Evolutionary conservation across 2,797 vertebrate genomes (phyloP).

Genomic region (Meda fulgida): DNA sequence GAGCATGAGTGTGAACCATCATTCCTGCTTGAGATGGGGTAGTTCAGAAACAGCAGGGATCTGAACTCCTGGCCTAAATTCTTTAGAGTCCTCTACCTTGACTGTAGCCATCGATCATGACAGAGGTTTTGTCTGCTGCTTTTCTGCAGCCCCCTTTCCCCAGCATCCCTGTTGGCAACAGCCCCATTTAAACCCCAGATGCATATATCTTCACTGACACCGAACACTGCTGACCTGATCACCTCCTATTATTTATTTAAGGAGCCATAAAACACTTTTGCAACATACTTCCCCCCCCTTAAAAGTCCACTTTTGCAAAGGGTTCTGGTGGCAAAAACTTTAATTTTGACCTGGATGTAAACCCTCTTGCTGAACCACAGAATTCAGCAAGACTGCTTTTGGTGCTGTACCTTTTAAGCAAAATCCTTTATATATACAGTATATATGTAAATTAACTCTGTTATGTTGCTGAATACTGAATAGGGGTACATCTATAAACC

Average conservation of each 20-base stretch:
- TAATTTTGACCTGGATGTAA: background rate
- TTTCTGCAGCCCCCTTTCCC: slow-evolving; percentile 6
- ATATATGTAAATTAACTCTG: background rate
- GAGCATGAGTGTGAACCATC: slow-evolving; percentile 4
- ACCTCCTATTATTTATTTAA: slow-evolving; percentile 31
- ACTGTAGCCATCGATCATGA: slow-evolving; percentile 32
- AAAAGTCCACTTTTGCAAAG: background rate
- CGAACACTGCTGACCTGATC: slow-evolving; percentile 22
- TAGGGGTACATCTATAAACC: background rate
- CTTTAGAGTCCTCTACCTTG: background rate
- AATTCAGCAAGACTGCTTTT: background rate
- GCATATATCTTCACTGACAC: slow-evolving; percentile 48
- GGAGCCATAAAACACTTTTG: background rate
- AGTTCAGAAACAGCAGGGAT: slow-evolving; percentile 50
- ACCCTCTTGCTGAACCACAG: background rate
- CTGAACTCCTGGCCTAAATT: slow-evolving; percentile 8
- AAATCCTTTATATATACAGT: background rate
- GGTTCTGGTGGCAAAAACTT: background rate
- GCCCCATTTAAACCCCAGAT: slow-evolving; percentile 46
- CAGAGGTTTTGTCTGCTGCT: background rate
- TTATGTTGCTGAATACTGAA: background rate
- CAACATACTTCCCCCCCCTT: background rate
- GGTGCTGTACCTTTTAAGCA: background rate
- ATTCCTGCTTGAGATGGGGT: background rate
- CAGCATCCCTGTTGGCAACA: slow-evolving; percentile 20